Percentiles rank a stretch among this genome's conserved stretches.
Conservation (phyloP, 2,113 vertebrate genomes). For the Junco hyemalis region DNA sequence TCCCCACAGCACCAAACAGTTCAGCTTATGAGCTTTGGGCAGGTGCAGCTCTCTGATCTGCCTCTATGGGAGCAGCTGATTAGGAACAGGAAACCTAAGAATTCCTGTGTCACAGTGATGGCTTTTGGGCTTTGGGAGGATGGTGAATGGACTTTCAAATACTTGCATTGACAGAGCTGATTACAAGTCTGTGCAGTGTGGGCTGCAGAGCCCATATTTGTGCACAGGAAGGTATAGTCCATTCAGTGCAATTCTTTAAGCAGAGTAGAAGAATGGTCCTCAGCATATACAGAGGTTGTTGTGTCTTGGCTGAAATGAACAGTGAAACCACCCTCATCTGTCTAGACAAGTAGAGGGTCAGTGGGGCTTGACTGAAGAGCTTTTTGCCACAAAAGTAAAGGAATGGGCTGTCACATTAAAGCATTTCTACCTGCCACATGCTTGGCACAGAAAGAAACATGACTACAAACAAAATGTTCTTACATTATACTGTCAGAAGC, state of each 20-base stretch:
- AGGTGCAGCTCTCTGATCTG: background rate
- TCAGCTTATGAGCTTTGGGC: background rate
- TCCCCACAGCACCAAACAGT: background rate
- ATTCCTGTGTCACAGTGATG: background rate
- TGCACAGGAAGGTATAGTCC: background rate
- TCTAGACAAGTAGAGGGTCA: background rate
- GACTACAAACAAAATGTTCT: conserved; percentile 59
- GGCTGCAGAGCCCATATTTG: background rate
- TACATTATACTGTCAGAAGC: conserved; percentile 55
- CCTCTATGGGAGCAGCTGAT: background rate
- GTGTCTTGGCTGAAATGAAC: background rate
- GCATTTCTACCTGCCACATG: conserved; percentile 25
- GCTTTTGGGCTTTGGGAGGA: background rate
- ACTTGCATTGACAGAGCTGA: background rate
- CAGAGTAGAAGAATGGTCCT: background rate
- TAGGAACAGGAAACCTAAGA: background rate
- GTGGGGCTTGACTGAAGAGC: background rate
- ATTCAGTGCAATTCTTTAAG: background rate
- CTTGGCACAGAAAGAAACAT: conserved; percentile 54
- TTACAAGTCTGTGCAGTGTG: background rate
- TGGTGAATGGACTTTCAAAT: background rate
- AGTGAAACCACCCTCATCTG: background rate
- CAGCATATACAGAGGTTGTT: background rate
- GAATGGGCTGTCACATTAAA: conserved; percentile 56
- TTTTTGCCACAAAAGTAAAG: conserved; percentile 32